Conservation (phyloP, 2,888 invertebrate species). For the Dastarcus helophoroides region DNA sequence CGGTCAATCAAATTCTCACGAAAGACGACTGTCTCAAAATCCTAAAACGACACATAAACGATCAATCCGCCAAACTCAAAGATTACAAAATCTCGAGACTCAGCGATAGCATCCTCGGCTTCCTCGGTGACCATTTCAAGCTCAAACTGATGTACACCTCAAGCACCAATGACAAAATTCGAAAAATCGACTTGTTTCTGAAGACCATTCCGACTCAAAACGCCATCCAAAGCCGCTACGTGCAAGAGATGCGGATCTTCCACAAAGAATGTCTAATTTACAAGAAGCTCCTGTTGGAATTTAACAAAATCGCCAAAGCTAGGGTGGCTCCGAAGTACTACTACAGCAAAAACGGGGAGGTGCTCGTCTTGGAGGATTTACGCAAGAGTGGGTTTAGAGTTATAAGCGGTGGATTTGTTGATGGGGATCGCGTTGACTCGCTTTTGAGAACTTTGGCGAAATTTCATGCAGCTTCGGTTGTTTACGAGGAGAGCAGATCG, state of each 20-base stretch:
- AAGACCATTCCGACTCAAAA: constrained; percentile 47
- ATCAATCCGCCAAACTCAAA: constrained; percentile 10
- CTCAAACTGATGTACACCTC: constrained; percentile 25
- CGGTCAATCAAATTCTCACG: too few species aligned
- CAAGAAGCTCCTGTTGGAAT: constrained; percentile 20
- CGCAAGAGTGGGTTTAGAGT: constrained; percentile 30
- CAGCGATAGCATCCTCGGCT: constrained; percentile 20
- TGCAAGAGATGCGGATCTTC: constrained; percentile 39
- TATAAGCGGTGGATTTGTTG: constrained; percentile 24
- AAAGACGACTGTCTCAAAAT: constrained; percentile 18
- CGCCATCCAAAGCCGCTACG: constrained; percentile 38
- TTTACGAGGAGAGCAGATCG: constrained; percentile 37
- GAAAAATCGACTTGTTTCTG: constrained; percentile 41
- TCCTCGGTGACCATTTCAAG: constrained; percentile 27
- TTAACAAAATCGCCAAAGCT: constrained; percentile 15
- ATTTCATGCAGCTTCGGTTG: constrained; percentile 41
- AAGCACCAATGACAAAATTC: constrained; percentile 6
- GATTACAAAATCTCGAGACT: constrained; percentile 15
- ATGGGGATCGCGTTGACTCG: constrained; percentile 35
- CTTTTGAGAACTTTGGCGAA: constrained; percentile 39
- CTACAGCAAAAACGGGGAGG: constrained; percentile 34
- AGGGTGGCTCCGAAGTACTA: constrained; percentile 32
- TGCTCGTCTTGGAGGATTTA: constrained; percentile 36
- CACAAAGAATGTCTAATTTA: constrained; percentile 27
- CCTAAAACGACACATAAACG: constrained; percentile 10